phyloP scores from a whole-genome alignment of 2,113 vertebrate species.

The Uropsilus gracilis region DNA sequence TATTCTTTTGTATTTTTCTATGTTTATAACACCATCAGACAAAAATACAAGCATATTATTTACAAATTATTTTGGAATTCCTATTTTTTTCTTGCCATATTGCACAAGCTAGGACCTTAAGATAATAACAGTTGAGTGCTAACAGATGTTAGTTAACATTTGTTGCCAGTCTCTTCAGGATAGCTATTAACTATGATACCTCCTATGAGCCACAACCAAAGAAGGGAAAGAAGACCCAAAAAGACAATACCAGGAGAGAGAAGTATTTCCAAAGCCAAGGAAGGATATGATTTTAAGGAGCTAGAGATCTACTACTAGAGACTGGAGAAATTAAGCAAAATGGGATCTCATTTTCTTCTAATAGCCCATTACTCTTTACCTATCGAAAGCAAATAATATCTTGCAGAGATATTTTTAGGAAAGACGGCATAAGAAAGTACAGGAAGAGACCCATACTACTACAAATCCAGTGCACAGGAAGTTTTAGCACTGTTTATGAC shows the following conservation, averaged over 20 bases:
- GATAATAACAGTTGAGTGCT: not conserved
- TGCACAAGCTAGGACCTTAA: not conserved
- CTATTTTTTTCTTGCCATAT: not conserved
- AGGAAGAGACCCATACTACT: not conserved
- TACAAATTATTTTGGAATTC: not conserved
- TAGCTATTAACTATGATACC: not conserved
- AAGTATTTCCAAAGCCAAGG: not conserved
- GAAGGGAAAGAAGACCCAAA: not conserved
- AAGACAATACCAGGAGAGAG: not conserved
- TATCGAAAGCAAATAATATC: not conserved
- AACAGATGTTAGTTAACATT: not conserved
- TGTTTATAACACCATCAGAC: not conserved
- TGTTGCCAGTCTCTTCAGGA: not conserved
- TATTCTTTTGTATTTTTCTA: not conserved
- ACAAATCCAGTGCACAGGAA: not conserved
- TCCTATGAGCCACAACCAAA: not conserved
- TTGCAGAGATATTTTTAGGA: not conserved
- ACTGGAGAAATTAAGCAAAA: not conserved
- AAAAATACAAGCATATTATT: not conserved
- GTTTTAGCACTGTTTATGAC: not conserved
- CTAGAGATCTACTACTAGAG: not conserved
- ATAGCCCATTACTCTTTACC: not conserved
- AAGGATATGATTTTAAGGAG: not conserved
- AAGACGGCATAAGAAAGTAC: not conserved
- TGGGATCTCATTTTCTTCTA: not conserved